Base-by-base conservation (phyloP, 2,113 vertebrate species). In the Gallinago jamesoni region DNA sequence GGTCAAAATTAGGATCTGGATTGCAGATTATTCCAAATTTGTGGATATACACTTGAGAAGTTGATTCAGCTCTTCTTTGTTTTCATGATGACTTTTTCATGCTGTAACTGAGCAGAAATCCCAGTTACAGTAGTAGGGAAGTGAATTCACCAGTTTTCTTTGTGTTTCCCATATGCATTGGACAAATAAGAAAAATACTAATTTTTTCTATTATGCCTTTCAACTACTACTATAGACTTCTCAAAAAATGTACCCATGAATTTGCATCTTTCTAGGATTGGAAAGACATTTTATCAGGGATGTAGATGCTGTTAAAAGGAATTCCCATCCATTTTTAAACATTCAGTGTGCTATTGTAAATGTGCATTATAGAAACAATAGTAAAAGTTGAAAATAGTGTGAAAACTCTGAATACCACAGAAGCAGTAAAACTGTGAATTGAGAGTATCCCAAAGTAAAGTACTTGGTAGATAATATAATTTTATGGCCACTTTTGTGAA, bases 401-500 rank as follows among this genome's bases (percentile, higher is more conserved):
- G 15, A 73, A 84, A 92, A 20, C 39, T 91, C 35, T 41, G 66
- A 87, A 85, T 95, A 74, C 76, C 24, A 41, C 74, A 74, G 70
- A 87, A 93, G 60, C 64, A 64, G 74, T 93, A 94, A 93, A 96
- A 87, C 55, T 92, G 14, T 93, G 81, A 85, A 87, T 41, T 83
- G 35, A 76, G 81, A 81, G 9, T 69, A 56, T 84, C 88, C 64
- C 69, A 84, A 89, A 85, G 56, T 86, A 33, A 79, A 2, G 45
- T 33, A 56, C 33, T 92, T 63, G 37, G 37, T 87, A 87, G 82
- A 94, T 95, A 97, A 90, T 92, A 86, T 72, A 90, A 93, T 92
- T 96, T 96, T 96, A 91, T 87, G 57, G 78, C 83, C 73, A 33
- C 74, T 92, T 94, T 90, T 89, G 50, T 94, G 90, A 95, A 96